These are phyloP conservation scores for Elysia crispata DNA, from an alignment of 2,888 invertebrate species.

Conservation along the genomic window DNA sequence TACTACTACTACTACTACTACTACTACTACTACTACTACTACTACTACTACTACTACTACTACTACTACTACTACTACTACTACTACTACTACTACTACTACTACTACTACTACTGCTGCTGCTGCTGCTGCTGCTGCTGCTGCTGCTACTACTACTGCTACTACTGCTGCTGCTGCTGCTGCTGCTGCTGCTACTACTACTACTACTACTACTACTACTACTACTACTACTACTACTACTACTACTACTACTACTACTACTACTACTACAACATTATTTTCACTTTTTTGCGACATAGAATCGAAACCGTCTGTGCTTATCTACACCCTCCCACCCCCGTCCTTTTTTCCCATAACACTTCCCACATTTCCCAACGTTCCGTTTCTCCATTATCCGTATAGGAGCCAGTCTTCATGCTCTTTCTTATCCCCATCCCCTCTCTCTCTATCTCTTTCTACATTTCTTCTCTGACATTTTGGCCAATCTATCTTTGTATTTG, in stretches of 20 bases:
- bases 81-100: conserved; percentile 3
- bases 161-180: conserved; percentile 27
- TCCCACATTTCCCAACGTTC: too few relatives aligned
- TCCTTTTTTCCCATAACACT: too few relatives aligned
- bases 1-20: neutral
- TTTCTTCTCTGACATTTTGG: neutral
- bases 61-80: conserved; percentile 16
- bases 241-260: conserved; percentile 36
- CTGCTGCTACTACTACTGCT: conserved; percentile 23
- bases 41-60: conserved; percentile 21
- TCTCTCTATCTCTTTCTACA: conserved; percentile 18
- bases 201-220: conserved; percentile 20
- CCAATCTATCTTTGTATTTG: neutral
- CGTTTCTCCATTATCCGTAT: too few relatives aligned
- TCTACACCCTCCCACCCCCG: neutral
- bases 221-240: conserved; percentile 15
- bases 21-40: conserved; percentile 31
- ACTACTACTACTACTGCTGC: conserved; percentile 16
- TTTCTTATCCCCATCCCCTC: conserved; percentile 10
- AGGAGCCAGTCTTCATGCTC: too few relatives aligned
- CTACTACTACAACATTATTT: conserved; percentile 11
- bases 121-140: conserved; percentile 4
- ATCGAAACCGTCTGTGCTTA: neutral
- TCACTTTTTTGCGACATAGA: neutral
- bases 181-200: conserved; percentile 26